Evolutionary conservation across 2,113 vertebrate species (phyloP), one percentile per base, ranked within the genome.

Genomic region (Phrynosoma blainvillii): DNA sequence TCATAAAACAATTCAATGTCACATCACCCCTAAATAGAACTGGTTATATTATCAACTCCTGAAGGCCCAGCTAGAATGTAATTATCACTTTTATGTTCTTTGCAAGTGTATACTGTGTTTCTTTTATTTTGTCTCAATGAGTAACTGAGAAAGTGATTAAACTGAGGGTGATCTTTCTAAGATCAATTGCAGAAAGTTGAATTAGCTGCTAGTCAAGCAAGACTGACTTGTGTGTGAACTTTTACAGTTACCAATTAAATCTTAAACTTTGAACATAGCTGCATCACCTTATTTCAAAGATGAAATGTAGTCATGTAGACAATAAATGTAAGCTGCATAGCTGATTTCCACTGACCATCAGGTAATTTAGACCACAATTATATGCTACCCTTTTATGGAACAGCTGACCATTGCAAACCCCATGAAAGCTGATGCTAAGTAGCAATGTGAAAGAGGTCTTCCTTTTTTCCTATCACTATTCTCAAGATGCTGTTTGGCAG

Each of bases 1-100:
- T 21, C 42, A 83, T 11, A 47, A 59, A 27, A 0, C 70, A 56
- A 52, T 1, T 1, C 0, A 62, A 83, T 84, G 79, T 16, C 8
- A 81, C 5, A 52, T 27, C 5, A 59, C 0, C 65, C 52, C 81
- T 70, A 80, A 71, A 25, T 62, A 77, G 66, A 47, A 21, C 30
- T 54, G 30, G 36, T 85, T 47, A 42, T 65, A 42, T 16, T 4
- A n/a, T 54, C 75, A 21, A 21, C 77, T 0, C 9, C 68, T 42
- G 36, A 85, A 5, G 16, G 18, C 8, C 4, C n/a, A 6, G 5
- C 0, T 1, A 54, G 32, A 77, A 75, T 40, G 54, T 47, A 18
- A 68, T 78, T 27, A n/a, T 66, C 40, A 25, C 27, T 25, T 79
- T 52, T 68, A 30, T 52, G 62, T 27, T 18, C 20, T 11, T 54